These are phyloP conservation scores for Hozukius guyotensis DNA, from an alignment of 2,797 vertebrate species.

Conservation along the genomic window DNA sequence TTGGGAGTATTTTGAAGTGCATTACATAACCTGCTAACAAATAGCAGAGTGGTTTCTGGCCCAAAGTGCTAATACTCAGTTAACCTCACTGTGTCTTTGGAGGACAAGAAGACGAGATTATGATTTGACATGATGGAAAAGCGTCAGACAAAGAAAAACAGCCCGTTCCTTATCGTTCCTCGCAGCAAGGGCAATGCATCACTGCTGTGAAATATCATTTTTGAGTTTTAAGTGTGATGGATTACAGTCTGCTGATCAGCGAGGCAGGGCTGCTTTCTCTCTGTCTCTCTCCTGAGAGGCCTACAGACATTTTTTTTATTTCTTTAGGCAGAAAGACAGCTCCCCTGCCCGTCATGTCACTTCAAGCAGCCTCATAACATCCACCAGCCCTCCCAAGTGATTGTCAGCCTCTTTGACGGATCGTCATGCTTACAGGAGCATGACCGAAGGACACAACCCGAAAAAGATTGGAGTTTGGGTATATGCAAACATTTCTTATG, in stretches of 20 bases:
- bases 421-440: constrained; percentile 51
- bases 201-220: constrained; percentile 57
- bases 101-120: constrained; percentile 11
- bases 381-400: constrained; percentile 37
- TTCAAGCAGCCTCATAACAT: constrained; percentile 37
- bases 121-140: constrained; percentile 39
- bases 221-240: constrained; percentile 73
- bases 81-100: constrained; percentile 41
- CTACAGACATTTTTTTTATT: constrained; percentile 6
- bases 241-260: constrained; percentile 66
- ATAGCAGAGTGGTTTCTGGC: constrained; percentile 13
- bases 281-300: constrained; percentile 31
- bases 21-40: constrained; percentile 42
- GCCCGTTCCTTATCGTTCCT: constrained; percentile 25
- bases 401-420: constrained; percentile 50
- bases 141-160: constrained; percentile 13
- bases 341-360: constrained; percentile 44
- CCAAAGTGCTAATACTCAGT: constrained; percentile 28
- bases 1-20: constrained; percentile 43
- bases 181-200: constrained; percentile 43
- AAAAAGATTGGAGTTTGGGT: constrained; percentile 10
- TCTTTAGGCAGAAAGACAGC: constrained; percentile 15
- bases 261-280: constrained; percentile 39
- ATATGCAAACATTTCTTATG: constrained; percentile 15
- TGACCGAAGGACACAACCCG: constrained; percentile 31